Evolutionary conservation across 2,797 vertebrate genomes (phyloP).

Genomic region (Macrochelys suwanniensis): DNA sequence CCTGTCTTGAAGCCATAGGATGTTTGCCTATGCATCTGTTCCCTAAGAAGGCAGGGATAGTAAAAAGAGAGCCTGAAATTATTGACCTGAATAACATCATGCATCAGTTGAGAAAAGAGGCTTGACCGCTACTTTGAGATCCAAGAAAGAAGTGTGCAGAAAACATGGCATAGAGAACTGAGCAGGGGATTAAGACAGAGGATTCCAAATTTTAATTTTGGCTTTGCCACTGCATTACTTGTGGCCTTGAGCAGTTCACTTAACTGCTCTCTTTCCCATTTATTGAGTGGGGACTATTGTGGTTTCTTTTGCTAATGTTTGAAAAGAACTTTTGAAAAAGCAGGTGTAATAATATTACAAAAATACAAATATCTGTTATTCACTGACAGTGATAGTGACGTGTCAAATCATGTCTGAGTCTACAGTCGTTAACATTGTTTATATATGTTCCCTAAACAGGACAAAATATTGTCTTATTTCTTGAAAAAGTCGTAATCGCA

Average conservation of each 20-base stretch:
- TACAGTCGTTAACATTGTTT: background rate
- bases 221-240: background rate
- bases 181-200: background rate
- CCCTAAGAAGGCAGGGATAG: background rate
- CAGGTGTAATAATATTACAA: background rate
- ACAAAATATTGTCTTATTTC: background rate
- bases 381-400: background rate
- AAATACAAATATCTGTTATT: background rate
- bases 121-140: background rate
- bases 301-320: background rate
- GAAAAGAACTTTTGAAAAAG: background rate
- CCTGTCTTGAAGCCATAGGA: background rate
- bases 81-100: background rate
- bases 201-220: background rate
- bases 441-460: background rate
- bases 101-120: background rate
- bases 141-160: background rate
- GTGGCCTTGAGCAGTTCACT: accelerated
- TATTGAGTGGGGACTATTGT: background rate
- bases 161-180: background rate
- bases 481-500: background rate
- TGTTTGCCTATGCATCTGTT: background rate
- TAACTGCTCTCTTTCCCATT: background rate
- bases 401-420: background rate
- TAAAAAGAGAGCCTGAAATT: background rate